These are phyloP conservation scores for Chironomus tentans DNA, from an alignment of 2,888 invertebrate species.

Conservation along the genomic window DNA sequence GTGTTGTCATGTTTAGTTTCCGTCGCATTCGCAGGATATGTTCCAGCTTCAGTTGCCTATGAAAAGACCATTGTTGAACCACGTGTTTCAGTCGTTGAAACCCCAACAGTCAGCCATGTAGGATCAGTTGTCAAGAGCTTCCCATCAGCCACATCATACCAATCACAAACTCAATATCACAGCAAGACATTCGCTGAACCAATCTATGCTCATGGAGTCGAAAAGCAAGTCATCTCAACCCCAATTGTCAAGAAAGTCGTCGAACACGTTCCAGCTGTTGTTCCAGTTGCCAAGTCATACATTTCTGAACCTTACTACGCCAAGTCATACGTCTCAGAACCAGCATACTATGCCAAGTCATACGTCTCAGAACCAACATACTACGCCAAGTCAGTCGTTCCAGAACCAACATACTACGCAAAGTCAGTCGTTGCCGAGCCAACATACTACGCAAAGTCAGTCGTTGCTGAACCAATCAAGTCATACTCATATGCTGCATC, in stretches of 20 bases:
- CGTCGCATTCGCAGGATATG: not conserved
- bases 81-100: not conserved
- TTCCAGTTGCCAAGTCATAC: not conserved
- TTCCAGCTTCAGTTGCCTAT: not conserved
- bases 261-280: not conserved
- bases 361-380: not conserved
- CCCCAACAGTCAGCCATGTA: slow-evolving; percentile 12
- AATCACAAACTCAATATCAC: slow-evolving; percentile 15
- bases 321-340: not conserved
- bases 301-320: not conserved
- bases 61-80: slow-evolving; percentile 13
- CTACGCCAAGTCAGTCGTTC: not conserved
- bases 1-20: slow-evolving; percentile 19
- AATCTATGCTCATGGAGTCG: slow-evolving; percentile 25
- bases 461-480: not conserved
- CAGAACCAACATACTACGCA: not conserved
- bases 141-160: slow-evolving; percentile 6
- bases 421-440: not conserved
- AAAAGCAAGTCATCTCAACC: not conserved
- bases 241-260: slow-evolving; percentile 15
- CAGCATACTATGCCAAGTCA: not conserved
- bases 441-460: not conserved
- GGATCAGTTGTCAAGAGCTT: not conserved
- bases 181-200: slow-evolving; percentile 16
- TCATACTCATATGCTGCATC: not conserved